Conservation (phyloP, 2,113 vertebrate genomes). For the Cettia cetti region DNA sequence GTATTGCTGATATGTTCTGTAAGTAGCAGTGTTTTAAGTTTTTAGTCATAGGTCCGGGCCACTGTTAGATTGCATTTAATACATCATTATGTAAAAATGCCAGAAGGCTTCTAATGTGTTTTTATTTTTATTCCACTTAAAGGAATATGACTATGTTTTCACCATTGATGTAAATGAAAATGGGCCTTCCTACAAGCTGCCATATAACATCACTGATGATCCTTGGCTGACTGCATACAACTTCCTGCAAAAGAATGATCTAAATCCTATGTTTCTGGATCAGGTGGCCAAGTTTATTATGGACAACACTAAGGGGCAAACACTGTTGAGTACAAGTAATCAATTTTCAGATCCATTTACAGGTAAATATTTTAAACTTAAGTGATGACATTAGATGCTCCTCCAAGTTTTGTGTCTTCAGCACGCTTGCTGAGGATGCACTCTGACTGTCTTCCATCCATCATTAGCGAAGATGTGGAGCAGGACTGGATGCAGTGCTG, state of each 20-base stretch:
- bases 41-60: background rate
- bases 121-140: constrained; percentile 44
- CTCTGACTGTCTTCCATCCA: background rate
- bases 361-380: constrained; percentile 70
- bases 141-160: constrained; percentile 98
- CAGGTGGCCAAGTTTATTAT: constrained; percentile 98
- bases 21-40: background rate
- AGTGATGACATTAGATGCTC: background rate
- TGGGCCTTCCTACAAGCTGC: constrained; percentile 92
- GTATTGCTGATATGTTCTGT: background rate
- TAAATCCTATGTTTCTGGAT: constrained; percentile 95
- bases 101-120: background rate
- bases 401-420: background rate
- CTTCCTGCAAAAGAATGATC: constrained; percentile 93
- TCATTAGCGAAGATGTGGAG: background rate
- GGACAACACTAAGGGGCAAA: constrained; percentile 94
- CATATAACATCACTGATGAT: constrained; percentile 90
- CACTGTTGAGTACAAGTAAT: constrained; percentile 70
- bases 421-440: background rate
- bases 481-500: background rate
- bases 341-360: constrained; percentile 89
- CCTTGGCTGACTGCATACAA: constrained; percentile 95
- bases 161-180: constrained; percentile 95
- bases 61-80: background rate
- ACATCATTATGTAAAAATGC: background rate